Base-by-base conservation (phyloP, 2,888 invertebrate species). In the Nomada fucata region DNA sequence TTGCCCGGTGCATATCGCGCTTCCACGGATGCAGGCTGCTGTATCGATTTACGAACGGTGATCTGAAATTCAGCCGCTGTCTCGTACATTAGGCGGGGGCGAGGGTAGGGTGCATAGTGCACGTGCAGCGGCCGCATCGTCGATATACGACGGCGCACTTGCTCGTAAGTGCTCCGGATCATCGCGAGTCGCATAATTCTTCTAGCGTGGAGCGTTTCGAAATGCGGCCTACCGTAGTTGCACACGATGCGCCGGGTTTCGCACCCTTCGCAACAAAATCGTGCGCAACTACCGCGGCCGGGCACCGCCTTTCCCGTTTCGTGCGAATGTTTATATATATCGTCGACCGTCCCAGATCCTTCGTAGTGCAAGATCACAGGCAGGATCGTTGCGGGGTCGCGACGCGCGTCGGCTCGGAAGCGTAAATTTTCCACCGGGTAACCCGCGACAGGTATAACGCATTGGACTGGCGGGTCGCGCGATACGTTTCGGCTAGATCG, bases 151-250 rank as follows among this genome's bases (percentile, higher is more conserved):
- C 2, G 47, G 10, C 63, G 73, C 81, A 78, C 81, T 84, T 70
- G 52, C 70, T 79, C 64, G 76, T 83, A 83, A 87, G 88, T 86
- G 86, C 76, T 79, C 80, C 64, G 78, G 74, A 81, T 87, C 81
- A 86, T 81, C 88, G 75, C 68, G 36, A 68, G 65, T 64, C 73
- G 81, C 83, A 83, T 85, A 88, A 87, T 88, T 87, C 79, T 87
- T 88, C 70, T 26, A 57, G 5, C 29, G 29, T 26, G 60, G n/a
- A 26, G 15, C 36, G 65, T 60, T 52, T 70, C 26, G 64, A 69
- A 77, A 68, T 73, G 76, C 68, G 29, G 53, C 61, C 52, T 71
- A 68, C 69, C 61, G 52, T 5, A 26, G 18, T 7, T 36, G 77
- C 76, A 82, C 61, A 75, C 80, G 82, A 29, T 72, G 55, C 71